These are phyloP conservation scores for Chrysolina americana DNA, from an alignment of 2,888 invertebrate genomes.

Conservation along the genomic window DNA sequence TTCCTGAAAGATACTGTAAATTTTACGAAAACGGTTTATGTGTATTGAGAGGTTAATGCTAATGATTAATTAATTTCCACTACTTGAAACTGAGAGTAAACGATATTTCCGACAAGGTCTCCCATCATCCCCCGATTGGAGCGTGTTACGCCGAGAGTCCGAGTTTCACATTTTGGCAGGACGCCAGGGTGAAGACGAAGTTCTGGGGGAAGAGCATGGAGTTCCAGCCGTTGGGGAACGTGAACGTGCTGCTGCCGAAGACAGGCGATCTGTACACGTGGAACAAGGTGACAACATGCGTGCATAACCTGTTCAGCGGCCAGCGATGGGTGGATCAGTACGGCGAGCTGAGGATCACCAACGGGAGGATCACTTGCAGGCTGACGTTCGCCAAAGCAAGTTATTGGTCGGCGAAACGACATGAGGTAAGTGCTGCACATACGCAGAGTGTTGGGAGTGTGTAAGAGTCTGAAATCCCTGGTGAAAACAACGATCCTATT, in stretches of 20 bases:
- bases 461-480: too few species aligned
- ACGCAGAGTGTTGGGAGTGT: neutral
- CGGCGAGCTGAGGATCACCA: slow-evolving; percentile 82
- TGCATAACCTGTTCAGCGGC: slow-evolving; percentile 87
- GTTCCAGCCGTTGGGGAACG: slow-evolving; percentile 84
- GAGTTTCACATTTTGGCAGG: slow-evolving; percentile 87
- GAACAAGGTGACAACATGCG: slow-evolving; percentile 89
- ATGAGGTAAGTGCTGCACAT: slow-evolving; percentile 74
- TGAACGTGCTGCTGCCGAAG: slow-evolving; percentile 76
- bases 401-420: slow-evolving; percentile 84
- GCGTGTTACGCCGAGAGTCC: slow-evolving; percentile 85
- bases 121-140: slow-evolving; percentile 88
- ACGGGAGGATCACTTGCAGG: slow-evolving; percentile 79
- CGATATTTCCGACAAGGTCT: slow-evolving; percentile 69
- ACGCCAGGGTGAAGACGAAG: slow-evolving; percentile 87
- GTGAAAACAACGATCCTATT: too few species aligned
- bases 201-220: slow-evolving; percentile 95
- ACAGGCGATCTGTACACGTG: slow-evolving; percentile 81
- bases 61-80: too few species aligned
- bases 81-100: neutral
- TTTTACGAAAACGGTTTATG: too few species aligned
- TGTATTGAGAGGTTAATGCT: too few species aligned
- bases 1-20: too few species aligned
- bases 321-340: slow-evolving; percentile 91
- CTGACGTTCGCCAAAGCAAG: slow-evolving; percentile 85